Percentiles rank a stretch among this genome's conserved stretches.
These are phyloP conservation scores for Falcaria lacertinaria DNA, from an alignment of 2,888 invertebrate genomes.

Conservation along the genomic window DNA sequence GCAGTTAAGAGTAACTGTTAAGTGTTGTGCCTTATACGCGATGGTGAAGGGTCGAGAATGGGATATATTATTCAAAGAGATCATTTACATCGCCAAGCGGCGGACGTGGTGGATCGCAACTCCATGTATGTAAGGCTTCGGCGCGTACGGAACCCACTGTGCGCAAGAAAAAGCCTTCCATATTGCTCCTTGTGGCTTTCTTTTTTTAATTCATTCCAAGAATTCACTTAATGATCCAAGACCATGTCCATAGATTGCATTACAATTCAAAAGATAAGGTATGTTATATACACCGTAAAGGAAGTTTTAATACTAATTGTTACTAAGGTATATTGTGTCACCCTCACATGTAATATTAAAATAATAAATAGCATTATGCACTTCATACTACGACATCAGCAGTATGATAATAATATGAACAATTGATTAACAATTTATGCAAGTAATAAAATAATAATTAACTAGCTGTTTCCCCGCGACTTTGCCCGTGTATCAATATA, in stretches of 20 bases:
- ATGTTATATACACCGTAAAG: conserved; percentile 13
- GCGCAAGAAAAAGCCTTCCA: conserved; percentile 63
- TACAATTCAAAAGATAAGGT: conserved; percentile 41
- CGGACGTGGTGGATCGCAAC: conserved; percentile 62
- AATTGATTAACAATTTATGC: too few relatives aligned
- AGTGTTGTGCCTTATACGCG: conserved; percentile 67
- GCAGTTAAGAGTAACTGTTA: conserved; percentile 69
- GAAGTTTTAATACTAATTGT: not conserved
- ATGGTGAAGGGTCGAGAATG: conserved; percentile 60
- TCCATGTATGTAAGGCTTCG: conserved; percentile 61
- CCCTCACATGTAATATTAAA: too few relatives aligned
- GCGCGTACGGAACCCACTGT: conserved; percentile 61
- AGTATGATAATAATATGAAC: too few relatives aligned
- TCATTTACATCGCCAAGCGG: conserved; percentile 72
- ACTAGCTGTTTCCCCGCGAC: too few relatives aligned
- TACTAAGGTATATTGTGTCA: not conserved
- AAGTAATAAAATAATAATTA: too few relatives aligned
- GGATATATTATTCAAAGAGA: conserved; percentile 76
- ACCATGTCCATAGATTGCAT: conserved; percentile 48
- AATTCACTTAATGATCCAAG: conserved; percentile 59
- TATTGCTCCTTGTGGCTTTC: conserved; percentile 58
- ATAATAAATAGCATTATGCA: too few relatives aligned
- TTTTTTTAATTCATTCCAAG: conserved; percentile 57
- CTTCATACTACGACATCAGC: too few relatives aligned
- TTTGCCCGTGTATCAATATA: too few relatives aligned